phyloP scores from a whole-genome alignment of 2,113 vertebrate species.

The Bujurquina vittata region DNA sequence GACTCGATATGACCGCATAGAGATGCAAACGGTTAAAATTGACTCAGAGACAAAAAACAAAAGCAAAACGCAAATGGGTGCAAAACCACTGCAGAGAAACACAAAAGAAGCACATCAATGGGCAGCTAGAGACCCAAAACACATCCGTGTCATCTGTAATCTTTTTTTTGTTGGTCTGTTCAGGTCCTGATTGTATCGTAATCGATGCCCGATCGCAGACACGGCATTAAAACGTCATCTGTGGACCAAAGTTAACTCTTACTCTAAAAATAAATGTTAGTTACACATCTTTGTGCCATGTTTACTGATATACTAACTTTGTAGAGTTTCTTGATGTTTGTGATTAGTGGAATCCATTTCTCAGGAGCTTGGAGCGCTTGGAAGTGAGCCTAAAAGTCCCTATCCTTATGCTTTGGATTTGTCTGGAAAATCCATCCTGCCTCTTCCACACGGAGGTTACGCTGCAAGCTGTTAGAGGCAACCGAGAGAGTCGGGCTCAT shows the following conservation, averaged over 20 bases:
- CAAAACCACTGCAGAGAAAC: neutral
- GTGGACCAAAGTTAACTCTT: neutral
- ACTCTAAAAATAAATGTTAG: accelerated
- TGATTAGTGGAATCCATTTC: neutral
- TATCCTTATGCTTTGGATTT: neutral
- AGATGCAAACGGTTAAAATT: neutral
- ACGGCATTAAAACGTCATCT: neutral
- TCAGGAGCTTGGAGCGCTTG: neutral
- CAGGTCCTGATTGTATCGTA: accelerated
- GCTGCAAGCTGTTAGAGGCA: neutral
- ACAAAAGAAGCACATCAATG: neutral
- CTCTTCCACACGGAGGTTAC: neutral
- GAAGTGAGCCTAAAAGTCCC: accelerated
- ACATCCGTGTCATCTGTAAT: neutral
- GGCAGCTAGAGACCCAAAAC: accelerated
- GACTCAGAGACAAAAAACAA: neutral
- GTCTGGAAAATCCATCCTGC: neutral
- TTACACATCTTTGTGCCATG: accelerated
- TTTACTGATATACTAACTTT: neutral
- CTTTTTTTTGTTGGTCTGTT: neutral
- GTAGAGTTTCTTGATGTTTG: neutral
- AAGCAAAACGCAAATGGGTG: neutral
- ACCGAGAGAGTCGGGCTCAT: neutral
- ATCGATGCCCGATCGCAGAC: neutral
- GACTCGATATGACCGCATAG: neutral